Evolutionary conservation across 37 sponge, comb jelly and placozoan species (phyloP).

Genomic region (Dysidea cf. avara): DNA sequence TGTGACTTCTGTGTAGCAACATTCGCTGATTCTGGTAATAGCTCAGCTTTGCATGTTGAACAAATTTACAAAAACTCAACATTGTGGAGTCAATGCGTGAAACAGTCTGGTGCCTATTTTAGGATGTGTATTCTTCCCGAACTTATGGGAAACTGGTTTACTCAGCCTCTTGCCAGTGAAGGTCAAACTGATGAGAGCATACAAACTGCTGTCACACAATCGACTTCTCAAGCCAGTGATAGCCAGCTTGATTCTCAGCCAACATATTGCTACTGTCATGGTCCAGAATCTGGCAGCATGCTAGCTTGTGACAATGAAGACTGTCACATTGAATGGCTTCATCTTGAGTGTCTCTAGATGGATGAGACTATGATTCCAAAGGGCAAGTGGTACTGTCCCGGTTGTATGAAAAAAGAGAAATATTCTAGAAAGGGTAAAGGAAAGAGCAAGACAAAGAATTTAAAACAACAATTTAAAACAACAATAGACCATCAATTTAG

Average conservation of each 20-base stretch:
- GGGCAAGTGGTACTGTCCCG: conserved; percentile 57
- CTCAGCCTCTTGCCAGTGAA: conserved; percentile 1
- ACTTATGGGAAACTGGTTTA: conserved; percentile 45
- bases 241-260: background rate
- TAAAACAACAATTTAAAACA: too few relatives aligned
- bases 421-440: too few relatives aligned
- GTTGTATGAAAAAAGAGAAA: conserved; percentile 17
- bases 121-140: conserved; percentile 3
- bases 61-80: conserved; percentile 20
- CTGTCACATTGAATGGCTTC: conserved; percentile 51
- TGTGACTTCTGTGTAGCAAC: conserved; percentile 61
- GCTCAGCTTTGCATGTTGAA: conserved; percentile 27
- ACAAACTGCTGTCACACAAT: too few relatives aligned
- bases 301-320: too few relatives aligned
- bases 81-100: conserved; percentile 13
- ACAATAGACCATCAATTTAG: too few relatives aligned
- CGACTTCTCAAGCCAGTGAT: too few relatives aligned
- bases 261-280: too few relatives aligned
- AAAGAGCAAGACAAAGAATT: too few relatives aligned
- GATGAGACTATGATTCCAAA: conserved; percentile 37
- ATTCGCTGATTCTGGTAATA: conserved; percentile 15
- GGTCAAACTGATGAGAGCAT: too few relatives aligned
- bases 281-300: too few relatives aligned
- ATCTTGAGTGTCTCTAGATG: conserved; percentile 32
- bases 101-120: too few relatives aligned